phyloP scores from a whole-genome alignment of 2,888 invertebrate genomes.

The Nemoura dubitans region DNA sequence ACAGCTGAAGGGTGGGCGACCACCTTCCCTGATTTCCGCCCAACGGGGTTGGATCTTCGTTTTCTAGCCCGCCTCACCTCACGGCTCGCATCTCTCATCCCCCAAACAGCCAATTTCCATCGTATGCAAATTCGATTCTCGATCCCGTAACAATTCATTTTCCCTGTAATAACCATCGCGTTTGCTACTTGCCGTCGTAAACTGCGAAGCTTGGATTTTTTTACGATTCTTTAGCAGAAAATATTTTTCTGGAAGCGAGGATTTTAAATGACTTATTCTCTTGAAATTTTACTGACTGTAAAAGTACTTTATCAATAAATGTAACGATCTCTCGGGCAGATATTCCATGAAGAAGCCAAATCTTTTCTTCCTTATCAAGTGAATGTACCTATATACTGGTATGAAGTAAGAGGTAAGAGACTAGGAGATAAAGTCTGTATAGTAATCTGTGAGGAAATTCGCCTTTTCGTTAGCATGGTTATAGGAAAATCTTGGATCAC shows the following conservation, averaged over 20 bases:
- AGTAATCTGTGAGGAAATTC: constrained; percentile 9
- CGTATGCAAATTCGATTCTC: constrained; percentile 48
- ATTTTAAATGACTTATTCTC: constrained; percentile 22
- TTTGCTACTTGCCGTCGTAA: not conserved
- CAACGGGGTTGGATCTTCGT: not conserved
- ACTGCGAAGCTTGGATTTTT: not conserved
- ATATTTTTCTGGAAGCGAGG: not conserved
- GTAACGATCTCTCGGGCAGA: not conserved
- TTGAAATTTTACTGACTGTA: constrained; percentile 3
- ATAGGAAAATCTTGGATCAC: too few species aligned
- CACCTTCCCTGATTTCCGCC: not conserved
- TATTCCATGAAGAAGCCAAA: not conserved
- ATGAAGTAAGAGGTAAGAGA: not conserved
- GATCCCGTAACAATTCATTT: constrained; percentile 48
- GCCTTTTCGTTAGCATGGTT: constrained; percentile 16
- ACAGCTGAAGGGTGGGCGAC: not conserved
- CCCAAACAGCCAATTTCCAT: constrained; percentile 47
- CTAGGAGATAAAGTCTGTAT: not conserved
- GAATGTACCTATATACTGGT: not conserved
- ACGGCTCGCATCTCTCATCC: not conserved
- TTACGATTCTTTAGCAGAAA: not conserved
- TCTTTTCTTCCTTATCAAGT: not conserved
- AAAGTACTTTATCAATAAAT: constrained; percentile 23
- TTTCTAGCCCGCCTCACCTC: not conserved
- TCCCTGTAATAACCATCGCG: constrained; percentile 34